Evolutionary conservation across 2,113 vertebrate species (phyloP).

Genomic region (Garra rufa): DNA sequence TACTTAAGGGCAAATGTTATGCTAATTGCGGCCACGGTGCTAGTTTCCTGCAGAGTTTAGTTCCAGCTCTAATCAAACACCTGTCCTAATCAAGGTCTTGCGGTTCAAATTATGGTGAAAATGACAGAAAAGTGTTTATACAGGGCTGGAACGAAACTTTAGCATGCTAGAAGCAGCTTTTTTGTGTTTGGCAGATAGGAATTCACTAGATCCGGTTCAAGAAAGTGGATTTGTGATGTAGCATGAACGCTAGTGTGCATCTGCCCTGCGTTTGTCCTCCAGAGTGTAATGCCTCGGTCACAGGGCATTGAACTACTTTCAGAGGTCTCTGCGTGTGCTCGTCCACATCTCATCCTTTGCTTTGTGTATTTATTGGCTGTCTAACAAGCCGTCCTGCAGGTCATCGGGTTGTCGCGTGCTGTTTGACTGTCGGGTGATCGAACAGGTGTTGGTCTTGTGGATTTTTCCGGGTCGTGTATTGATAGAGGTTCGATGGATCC

Average conservation of each 20-base stretch:
- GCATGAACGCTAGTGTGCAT: neutral
- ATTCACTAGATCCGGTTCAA: neutral
- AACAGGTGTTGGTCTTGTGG: conserved; percentile 58
- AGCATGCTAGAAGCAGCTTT: neutral
- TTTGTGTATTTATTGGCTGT: conserved; percentile 44
- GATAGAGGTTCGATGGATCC: conserved; percentile 75
- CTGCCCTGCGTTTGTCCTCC: neutral
- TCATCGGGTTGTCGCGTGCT: conserved; percentile 68
- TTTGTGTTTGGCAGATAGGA: neutral
- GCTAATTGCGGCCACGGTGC: neutral
- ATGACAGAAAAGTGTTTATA: neutral
- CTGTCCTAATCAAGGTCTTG: conserved; percentile 20
- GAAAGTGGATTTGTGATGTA: neutral
- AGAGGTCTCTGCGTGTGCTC: neutral
- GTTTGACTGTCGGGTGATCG: conserved; percentile 64
- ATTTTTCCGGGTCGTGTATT: conserved; percentile 63
- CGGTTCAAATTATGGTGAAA: neutral
- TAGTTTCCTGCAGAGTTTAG: conserved; percentile 1
- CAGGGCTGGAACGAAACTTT: neutral
- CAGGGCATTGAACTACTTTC: neutral
- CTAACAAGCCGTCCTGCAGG: conserved; percentile 54
- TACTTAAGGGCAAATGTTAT: neutral
- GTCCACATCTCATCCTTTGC: neutral
- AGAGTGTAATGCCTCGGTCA: neutral
- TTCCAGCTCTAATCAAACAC: conserved; percentile 11